A percentile compares a stretch with the other conserved stretches of the same genome.
Conservation (phyloP, 1,140 invertebrate genomes). For the Sycophaga agraensis region DNA sequence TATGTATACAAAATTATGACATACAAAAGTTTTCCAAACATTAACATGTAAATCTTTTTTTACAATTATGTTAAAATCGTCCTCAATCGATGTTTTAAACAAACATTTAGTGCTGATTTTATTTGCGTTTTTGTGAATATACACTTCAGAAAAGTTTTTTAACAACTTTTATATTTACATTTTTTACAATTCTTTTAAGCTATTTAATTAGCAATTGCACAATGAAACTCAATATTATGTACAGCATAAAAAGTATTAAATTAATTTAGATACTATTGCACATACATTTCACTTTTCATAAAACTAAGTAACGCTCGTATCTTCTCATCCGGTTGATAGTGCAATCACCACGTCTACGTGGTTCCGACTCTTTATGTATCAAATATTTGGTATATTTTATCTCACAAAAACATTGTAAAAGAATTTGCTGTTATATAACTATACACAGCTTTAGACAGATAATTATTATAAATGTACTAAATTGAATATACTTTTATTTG, state of each 20-base stretch:
- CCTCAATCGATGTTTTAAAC: too few species aligned
- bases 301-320: neutral
- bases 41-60: too few species aligned
- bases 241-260: too few species aligned
- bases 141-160: neutral
- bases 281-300: constrained; percentile 8
- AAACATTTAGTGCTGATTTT: neutral
- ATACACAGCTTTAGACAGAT: constrained; percentile 18
- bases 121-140: neutral
- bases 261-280: neutral
- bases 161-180: constrained; percentile 9
- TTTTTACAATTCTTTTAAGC: neutral
- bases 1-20: too few species aligned
- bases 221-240: too few species aligned
- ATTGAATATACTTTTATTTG: neutral
- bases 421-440: neutral
- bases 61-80: too few species aligned
- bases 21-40: too few species aligned
- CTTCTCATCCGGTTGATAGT: neutral
- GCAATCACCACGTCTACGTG: constrained; percentile 12
- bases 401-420: constrained; percentile 8
- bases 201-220: too few species aligned
- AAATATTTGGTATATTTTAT: constrained; percentile 7
- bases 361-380: neutral
- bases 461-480: too few species aligned